A percentile compares a stretch with the other conserved stretches of the same genome.
Evolutionary conservation across 2,113 vertebrate genomes (phyloP).

Genomic region (Dicaeum eximium): DNA sequence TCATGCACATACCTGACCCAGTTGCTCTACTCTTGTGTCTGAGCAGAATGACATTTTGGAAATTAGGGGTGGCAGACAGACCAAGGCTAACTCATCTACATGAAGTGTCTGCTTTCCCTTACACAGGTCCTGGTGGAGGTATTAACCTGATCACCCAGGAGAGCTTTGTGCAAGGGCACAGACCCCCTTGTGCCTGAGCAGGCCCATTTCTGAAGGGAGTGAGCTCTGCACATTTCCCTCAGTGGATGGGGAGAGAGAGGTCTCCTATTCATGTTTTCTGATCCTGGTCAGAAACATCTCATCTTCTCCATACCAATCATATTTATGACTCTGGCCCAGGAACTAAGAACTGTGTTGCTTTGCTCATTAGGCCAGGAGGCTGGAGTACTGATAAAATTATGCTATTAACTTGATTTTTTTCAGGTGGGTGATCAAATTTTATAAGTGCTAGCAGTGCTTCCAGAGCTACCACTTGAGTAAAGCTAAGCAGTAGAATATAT

Average conservation of each 20-base stretch:
- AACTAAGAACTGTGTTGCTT: not conserved
- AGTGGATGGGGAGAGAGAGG: accelerated
- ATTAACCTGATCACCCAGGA: not conserved
- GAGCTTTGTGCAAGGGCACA: not conserved
- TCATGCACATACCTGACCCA: not conserved
- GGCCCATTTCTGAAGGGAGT: not conserved
- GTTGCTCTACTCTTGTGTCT: not conserved
- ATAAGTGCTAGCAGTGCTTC: not conserved
- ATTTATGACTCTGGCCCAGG: not conserved
- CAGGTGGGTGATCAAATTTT: not conserved
- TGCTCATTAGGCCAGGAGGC: not conserved
- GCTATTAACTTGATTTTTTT: not conserved
- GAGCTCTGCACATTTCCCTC: not conserved
- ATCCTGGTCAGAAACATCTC: not conserved
- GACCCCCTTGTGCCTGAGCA: not conserved
- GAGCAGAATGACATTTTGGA: not conserved
- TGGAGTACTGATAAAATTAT: not conserved
- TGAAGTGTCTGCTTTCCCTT: not conserved
- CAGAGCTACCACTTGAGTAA: not conserved
- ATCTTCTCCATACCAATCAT: not conserved
- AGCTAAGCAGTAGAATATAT: not conserved
- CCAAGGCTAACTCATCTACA: not conserved
- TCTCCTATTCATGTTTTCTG: not conserved
- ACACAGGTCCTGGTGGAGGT: not conserved
- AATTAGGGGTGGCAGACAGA: not conserved